Evolutionary conservation across 2,888 invertebrate species (phyloP).

Genomic region (Macroteleia sp.): DNA sequence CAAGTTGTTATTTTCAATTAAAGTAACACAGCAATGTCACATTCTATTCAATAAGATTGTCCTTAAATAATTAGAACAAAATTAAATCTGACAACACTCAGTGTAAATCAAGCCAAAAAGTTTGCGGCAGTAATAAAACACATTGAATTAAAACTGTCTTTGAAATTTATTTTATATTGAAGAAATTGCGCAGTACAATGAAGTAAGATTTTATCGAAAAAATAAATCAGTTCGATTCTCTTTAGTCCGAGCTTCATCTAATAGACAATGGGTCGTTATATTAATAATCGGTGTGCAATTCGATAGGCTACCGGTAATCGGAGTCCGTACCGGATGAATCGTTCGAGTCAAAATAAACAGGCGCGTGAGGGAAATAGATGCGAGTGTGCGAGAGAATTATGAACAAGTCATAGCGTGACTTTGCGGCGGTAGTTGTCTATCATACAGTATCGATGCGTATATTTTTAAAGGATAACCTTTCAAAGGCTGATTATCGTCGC

Average conservation of each 20-base stretch:
- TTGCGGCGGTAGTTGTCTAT: constrained; percentile 44
- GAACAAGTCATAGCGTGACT: constrained; percentile 59
- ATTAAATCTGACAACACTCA: too few species aligned
- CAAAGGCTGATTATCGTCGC: constrained; percentile 47
- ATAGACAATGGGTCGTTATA: constrained; percentile 80
- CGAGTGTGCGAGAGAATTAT: constrained; percentile 44
- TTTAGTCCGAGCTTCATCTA: constrained; percentile 46
- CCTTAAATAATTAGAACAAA: too few species aligned
- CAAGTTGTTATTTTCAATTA: too few species aligned
- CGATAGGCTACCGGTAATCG: constrained; percentile 63
- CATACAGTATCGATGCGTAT: constrained; percentile 59
- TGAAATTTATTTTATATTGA: too few species aligned
- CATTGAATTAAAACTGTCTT: too few species aligned
- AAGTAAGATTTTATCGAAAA: constrained; percentile 42
- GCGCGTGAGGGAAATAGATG: constrained; percentile 45
- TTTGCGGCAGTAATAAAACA: too few species aligned
- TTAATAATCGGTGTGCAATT: constrained; percentile 74
- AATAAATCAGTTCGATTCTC: constrained; percentile 45
- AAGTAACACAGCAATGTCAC: too few species aligned
- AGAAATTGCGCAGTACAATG: constrained; percentile 25
- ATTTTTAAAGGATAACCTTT: constrained; percentile 55
- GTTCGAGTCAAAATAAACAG: constrained; percentile 64
- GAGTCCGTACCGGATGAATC: constrained; percentile 68
- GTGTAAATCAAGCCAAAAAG: too few species aligned
- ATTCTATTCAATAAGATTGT: too few species aligned